Evolutionary conservation across 2,888 invertebrate species (phyloP), one percentile per base, ranked within the genome.

Genomic region (Eutolmus rufibarbis): DNA sequence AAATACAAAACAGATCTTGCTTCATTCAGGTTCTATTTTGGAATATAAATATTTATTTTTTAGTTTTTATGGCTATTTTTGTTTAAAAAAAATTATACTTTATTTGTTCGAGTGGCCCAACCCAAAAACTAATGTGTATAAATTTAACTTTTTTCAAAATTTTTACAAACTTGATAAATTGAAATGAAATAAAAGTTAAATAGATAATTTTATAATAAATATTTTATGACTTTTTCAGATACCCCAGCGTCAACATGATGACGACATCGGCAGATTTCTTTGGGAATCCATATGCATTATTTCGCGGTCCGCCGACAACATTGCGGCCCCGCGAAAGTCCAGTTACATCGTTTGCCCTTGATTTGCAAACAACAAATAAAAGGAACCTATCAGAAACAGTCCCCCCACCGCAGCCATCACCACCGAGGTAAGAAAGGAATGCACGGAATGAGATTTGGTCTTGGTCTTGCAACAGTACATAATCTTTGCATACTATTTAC

Each of bases 201-300:
- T 40, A 40, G 12, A 12, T 9, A 1, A 9, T 5, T 57, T 57
- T 57, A 3, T 57, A 57, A 19, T 0, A 23, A 23, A 23, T 23
- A 9, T 57, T 57, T 23, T 57, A 1, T 56, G 4, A 23, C 31
- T 57, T 51, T 89, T 89, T 4, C 88, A 89, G 90, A 88, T 90
- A 89, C 87, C 86, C 88, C 43, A 89, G 88, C 89, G 89, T 90
- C 89, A 91, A 89, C 88, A 92, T 92, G 92, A 92, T 92, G 92
- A 90, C 92, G 88, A 92, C 92, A 89, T 91, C 91, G 87, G 91
- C 92, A 89, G 92, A 91, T 90, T 92, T 92, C 89, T 92, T 92
- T 89, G 92, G 92, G 89, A 91, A 92, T 90, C 92, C 92, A 74
- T 92, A 92, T 89, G 91, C 92, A 46, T 90, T 91, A 37, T 91